Conservation (phyloP, 2,888 invertebrate species). For the Pantelozetes paolii region DNA sequence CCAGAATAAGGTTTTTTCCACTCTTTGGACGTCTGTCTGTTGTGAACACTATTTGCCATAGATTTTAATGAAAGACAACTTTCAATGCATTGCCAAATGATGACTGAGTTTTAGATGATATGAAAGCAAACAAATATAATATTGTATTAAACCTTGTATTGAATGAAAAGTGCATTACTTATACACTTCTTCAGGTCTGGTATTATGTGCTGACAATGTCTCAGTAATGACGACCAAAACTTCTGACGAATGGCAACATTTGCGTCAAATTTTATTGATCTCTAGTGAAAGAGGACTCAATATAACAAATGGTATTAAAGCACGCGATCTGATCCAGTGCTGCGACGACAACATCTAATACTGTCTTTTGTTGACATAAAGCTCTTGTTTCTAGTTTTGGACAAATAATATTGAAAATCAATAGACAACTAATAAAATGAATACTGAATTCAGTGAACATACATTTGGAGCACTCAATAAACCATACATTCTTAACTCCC, state of each 20-base stretch:
- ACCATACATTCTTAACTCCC: neutral
- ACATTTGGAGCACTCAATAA: neutral
- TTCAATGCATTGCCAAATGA: neutral
- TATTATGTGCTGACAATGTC: neutral
- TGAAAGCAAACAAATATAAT: slow-evolving; percentile 6
- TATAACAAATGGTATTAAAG: slow-evolving; percentile 34
- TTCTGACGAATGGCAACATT: slow-evolving; percentile 14
- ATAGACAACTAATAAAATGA: slow-evolving; percentile 18
- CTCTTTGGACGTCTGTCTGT: neutral
- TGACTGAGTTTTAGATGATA: neutral
- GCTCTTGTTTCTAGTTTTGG: slow-evolving; percentile 35
- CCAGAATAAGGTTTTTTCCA: neutral
- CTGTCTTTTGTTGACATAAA: slow-evolving; percentile 36
- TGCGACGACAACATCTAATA: slow-evolving; percentile 8
- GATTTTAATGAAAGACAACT: slow-evolving; percentile 14
- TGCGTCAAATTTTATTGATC: slow-evolving; percentile 25
- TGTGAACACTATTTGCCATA: neutral
- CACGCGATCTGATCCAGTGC: slow-evolving; percentile 29
- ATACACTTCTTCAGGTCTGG: slow-evolving; percentile 7
- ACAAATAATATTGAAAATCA: slow-evolving; percentile 37
- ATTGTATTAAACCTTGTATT: neutral
- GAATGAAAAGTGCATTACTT: neutral
- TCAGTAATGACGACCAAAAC: slow-evolving; percentile 9
- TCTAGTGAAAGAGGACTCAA: slow-evolving; percentile 21
- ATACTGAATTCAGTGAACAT: neutral